Conservation (phyloP, 64 coral and sea anemone species). For the Stichodactyla helianthus region DNA sequence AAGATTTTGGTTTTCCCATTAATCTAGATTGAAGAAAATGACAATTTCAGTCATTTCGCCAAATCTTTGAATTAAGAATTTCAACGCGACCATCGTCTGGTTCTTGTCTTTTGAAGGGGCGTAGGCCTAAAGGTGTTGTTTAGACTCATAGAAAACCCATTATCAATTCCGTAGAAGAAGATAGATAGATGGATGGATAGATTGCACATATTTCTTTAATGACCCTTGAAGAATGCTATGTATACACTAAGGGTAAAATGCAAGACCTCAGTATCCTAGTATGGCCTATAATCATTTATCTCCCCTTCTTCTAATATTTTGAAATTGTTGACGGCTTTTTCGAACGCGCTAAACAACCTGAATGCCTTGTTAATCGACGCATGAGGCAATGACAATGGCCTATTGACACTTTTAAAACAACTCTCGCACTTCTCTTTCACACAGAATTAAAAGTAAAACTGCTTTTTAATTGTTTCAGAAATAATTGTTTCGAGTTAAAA, state of each 20-base stretch:
- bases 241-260: background rate
- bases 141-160: background rate
- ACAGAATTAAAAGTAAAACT: background rate
- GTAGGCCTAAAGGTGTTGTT: background rate
- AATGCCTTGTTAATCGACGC: background rate
- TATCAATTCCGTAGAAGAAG: background rate
- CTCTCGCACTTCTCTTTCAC: background rate
- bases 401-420: background rate
- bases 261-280: background rate
- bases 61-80: background rate
- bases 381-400: background rate
- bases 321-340: background rate
- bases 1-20: background rate
- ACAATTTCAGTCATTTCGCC: background rate
- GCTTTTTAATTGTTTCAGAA: background rate
- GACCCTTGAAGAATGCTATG: background rate
- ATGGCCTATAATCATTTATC: background rate
- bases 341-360: background rate
- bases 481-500: background rate
- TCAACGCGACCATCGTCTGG: background rate
- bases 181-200: background rate
- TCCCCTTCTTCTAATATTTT: background rate
- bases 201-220: background rate
- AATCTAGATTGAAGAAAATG: background rate
- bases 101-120: background rate